A percentile compares a stretch with the other conserved stretches of the same genome.
phyloP scores from a whole-genome alignment of 2,888 invertebrate species.

The Tiphia femorata region DNA sequence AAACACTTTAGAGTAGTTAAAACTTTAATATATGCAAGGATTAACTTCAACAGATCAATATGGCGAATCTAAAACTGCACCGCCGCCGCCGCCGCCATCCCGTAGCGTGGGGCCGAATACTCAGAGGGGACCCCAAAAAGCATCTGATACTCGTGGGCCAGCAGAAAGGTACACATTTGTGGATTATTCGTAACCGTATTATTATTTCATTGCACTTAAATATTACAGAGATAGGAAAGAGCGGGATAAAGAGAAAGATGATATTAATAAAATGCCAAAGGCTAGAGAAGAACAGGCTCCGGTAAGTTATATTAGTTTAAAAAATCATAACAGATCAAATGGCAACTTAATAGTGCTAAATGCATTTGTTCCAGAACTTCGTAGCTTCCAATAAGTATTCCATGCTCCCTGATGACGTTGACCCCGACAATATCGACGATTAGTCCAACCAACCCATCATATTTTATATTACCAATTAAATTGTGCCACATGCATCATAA shows the following conservation, averaged over 20 bases:
- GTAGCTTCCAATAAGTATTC: slow-evolving; percentile 83
- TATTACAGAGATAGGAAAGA: slow-evolving; percentile 52
- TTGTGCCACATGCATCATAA: slow-evolving; percentile 62
- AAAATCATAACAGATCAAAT: background rate
- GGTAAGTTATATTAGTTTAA: slow-evolving; percentile 69
- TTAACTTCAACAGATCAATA: too few relatives aligned
- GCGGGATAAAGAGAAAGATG: slow-evolving; percentile 65
- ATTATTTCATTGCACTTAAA: background rate
- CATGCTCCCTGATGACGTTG: slow-evolving; percentile 79
- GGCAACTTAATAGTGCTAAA: background rate
- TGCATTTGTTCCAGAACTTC: slow-evolving; percentile 73
- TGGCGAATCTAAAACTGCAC: slow-evolving; percentile 42
- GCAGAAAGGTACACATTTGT: slow-evolving; percentile 46
- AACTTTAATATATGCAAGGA: too few relatives aligned
- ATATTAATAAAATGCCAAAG: slow-evolving; percentile 76
- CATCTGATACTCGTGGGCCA: slow-evolving; percentile 47
- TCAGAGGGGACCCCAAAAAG: slow-evolving; percentile 35
- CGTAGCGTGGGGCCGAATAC: slow-evolving; percentile 32
- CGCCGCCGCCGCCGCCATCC: slow-evolving; percentile 29
- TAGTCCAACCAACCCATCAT: slow-evolving; percentile 57
- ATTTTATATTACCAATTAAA: slow-evolving; percentile 59
- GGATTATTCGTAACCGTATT: background rate
- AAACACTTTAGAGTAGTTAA: too few relatives aligned
- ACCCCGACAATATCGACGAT: slow-evolving; percentile 69
- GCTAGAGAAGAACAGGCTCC: slow-evolving; percentile 81